A percentile compares a stretch with the other conserved stretches of the same genome.
phyloP scores from a whole-genome alignment of 2,888 invertebrate species.

The Junonia oenone region DNA sequence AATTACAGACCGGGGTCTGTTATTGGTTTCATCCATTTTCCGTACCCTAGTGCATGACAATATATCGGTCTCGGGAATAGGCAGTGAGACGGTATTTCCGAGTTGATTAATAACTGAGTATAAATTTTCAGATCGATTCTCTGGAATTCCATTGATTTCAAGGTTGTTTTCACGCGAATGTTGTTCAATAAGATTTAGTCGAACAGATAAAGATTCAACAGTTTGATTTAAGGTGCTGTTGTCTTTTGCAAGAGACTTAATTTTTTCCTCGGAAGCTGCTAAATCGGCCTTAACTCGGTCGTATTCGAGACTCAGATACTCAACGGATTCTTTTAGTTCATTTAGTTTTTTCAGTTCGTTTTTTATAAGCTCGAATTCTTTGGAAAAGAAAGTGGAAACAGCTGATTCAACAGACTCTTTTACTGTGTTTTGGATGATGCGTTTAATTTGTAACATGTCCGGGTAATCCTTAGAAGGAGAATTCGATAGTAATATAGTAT shows the following conservation, averaged over 20 bases:
- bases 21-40: conserved; percentile 2
- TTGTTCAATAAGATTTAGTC: conserved; percentile 7
- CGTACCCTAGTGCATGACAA: conserved; percentile 1
- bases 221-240: neutral
- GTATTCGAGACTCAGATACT: neutral
- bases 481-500: neutral
- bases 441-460: neutral
- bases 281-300: neutral
- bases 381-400: neutral
- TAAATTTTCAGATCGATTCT: conserved; percentile 13
- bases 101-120: conserved; percentile 4
- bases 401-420: neutral
- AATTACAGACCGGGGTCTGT: conserved; percentile 7
- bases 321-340: conserved; percentile 7
- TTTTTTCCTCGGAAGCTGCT: neutral
- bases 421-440: neutral
- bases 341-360: conserved; percentile 2
- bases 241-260: neutral
- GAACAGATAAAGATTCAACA: conserved; percentile 5
- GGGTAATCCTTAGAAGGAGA: neutral
- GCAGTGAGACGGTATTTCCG: neutral
- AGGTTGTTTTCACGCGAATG: conserved; percentile 10
- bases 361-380: neutral
- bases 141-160: conserved; percentile 16
- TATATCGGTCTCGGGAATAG: neutral